phyloP scores from a whole-genome alignment of 2,113 vertebrate genomes.

The Athene cunicularia region DNA sequence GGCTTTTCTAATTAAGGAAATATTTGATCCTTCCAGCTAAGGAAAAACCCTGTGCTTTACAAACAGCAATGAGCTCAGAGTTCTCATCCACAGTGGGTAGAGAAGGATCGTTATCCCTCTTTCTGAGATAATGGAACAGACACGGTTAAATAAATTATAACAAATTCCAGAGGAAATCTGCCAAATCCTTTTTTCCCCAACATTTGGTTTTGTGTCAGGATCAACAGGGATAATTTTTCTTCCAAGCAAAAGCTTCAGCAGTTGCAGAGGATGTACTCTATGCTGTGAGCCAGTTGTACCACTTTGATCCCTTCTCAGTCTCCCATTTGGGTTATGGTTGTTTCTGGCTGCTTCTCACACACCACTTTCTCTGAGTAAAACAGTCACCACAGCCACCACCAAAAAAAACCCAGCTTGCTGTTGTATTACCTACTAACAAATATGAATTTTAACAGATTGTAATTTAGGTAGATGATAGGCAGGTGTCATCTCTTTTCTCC shows the following conservation, averaged over 20 bases:
- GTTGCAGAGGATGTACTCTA: rapidly evolving
- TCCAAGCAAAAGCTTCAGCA: not conserved
- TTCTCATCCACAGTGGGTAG: not conserved
- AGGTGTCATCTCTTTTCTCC: not conserved
- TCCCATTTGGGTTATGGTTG: not conserved
- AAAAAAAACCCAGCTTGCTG: not conserved
- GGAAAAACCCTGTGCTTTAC: constrained; percentile 34
- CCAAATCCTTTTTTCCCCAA: not conserved
- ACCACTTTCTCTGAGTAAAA: not conserved
- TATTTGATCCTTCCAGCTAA: constrained; percentile 21
- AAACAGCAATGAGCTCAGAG: constrained; percentile 24
- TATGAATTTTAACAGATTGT: constrained; percentile 23
- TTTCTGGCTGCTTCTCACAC: not conserved
- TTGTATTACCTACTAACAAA: constrained; percentile 19
- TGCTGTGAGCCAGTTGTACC: not conserved
- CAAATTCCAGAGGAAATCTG: not conserved
- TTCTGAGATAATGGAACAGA: not conserved
- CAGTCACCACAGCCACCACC: not conserved
- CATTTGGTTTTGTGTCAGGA: not conserved
- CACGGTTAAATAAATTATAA: not conserved
- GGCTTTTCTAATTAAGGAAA: not conserved
- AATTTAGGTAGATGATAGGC: not conserved
- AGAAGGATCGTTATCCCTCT: not conserved
- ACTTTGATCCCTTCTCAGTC: not conserved
- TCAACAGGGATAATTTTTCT: not conserved